Conservation (phyloP, 2,888 invertebrate species). For the Melipona beecheii region DNA sequence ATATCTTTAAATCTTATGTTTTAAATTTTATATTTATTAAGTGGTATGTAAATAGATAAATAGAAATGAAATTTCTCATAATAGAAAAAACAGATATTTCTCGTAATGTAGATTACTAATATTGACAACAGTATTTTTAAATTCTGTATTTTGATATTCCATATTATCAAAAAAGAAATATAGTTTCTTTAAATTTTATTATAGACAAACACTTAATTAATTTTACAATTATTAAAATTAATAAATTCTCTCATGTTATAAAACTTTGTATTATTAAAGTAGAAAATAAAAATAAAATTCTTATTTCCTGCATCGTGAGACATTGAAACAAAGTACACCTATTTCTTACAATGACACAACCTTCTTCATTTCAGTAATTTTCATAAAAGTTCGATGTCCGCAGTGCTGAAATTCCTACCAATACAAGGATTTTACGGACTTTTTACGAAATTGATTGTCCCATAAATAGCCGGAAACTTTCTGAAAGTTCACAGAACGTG, state of each 20-base stretch:
- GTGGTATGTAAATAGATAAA: no score
- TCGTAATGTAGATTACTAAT: no score
- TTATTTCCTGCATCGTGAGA: background rate
- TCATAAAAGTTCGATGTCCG: background rate
- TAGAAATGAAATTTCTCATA: no score
- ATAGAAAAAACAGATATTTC: no score
- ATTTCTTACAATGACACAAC: background rate
- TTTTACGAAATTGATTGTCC: background rate
- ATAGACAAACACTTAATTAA: no score
- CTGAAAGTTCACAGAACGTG: background rate
- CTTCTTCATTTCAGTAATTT: background rate
- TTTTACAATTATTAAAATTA: no score
- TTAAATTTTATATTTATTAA: background rate
- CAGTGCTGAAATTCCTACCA: background rate
- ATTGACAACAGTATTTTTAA: background rate
- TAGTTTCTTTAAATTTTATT: no score
- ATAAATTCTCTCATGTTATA: no score
- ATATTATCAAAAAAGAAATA: no score
- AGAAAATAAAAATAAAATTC: no score
- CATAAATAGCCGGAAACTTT: background rate
- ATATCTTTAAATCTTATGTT: background rate
- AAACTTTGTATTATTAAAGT: no score
- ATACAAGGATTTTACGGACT: background rate
- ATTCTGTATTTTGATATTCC: background rate
- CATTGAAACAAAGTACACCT: background rate